phyloP scores from a whole-genome alignment of 2,113 vertebrate genomes.

The Scytalopus superciliaris region DNA sequence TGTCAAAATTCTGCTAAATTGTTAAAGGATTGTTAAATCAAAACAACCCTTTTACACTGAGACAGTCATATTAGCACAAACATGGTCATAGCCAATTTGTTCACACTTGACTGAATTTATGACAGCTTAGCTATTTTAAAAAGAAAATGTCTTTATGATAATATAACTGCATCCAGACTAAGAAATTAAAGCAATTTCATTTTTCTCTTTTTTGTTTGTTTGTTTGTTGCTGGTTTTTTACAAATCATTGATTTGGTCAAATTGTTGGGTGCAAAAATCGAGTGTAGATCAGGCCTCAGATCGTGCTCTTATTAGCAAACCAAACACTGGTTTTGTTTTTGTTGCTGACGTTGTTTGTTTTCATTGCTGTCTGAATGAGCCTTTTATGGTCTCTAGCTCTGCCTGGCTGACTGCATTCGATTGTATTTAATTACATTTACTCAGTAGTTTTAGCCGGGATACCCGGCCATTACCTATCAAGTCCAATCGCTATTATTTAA shows the following conservation, averaged over 20 bases:
- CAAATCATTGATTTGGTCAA: conserved; percentile 1
- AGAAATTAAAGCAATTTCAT: not conserved
- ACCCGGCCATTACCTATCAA: conserved; percentile 16
- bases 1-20: not conserved
- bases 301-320: conserved; percentile 70
- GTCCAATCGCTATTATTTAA: conserved; percentile 31
- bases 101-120: not conserved
- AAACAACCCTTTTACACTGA: not conserved
- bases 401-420: conserved; percentile 42
- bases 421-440: conserved; percentile 55
- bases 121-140: not conserved
- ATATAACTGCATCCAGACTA: not conserved
- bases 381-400: conserved; percentile 57
- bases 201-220: not conserved
- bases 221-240: not conserved
- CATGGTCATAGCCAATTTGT: not conserved
- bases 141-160: not conserved
- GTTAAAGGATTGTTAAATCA: not conserved
- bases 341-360: conserved; percentile 69
- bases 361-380: conserved; percentile 63
- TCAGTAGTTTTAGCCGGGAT: conserved; percentile 39
- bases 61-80: not conserved
- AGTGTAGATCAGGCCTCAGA: conserved; percentile 13
- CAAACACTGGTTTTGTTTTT: conserved; percentile 68
- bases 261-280: not conserved